phyloP scores from a whole-genome alignment of 37 sponge, comb jelly and placozoan genomes.

The Oopsacas minuta region DNA sequence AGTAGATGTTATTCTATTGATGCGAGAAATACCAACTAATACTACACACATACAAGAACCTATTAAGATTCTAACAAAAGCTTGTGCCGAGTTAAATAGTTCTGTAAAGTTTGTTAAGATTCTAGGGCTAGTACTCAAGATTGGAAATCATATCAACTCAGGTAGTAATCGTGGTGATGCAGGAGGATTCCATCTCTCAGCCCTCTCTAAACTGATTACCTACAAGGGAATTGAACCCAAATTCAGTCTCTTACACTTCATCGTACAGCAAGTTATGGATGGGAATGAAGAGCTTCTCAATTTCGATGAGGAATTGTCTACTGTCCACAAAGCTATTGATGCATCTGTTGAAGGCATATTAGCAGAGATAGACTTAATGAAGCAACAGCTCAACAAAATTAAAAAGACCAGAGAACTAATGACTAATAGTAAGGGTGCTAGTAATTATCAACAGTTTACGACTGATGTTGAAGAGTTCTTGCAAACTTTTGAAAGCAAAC shows the following conservation, averaged over 20 bases:
- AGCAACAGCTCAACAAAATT: neutral
- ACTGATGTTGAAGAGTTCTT: neutral
- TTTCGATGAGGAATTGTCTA: neutral
- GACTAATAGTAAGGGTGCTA: neutral
- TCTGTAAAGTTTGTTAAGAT: neutral
- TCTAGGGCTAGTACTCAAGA: neutral
- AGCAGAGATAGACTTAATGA: neutral
- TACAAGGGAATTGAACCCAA: neutral
- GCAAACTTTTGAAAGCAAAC: neutral
- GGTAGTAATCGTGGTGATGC: neutral
- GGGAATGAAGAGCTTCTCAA: neutral
- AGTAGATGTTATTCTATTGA: neutral
- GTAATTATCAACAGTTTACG: neutral
- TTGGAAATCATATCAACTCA: conserved; percentile 17
- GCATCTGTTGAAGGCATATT: neutral
- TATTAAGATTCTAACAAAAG: neutral
- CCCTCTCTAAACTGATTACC: neutral
- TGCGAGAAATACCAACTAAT: neutral
- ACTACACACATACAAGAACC: neutral
- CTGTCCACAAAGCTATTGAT: neutral
- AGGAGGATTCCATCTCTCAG: neutral
- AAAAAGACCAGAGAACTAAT: neutral
- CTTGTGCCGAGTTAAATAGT: neutral
- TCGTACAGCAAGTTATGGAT: neutral
- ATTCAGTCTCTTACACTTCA: conserved; percentile 13